These are phyloP conservation scores for Stomatorhinus walkeri DNA, from an alignment of 2,797 vertebrate genomes.

Conservation along the genomic window DNA sequence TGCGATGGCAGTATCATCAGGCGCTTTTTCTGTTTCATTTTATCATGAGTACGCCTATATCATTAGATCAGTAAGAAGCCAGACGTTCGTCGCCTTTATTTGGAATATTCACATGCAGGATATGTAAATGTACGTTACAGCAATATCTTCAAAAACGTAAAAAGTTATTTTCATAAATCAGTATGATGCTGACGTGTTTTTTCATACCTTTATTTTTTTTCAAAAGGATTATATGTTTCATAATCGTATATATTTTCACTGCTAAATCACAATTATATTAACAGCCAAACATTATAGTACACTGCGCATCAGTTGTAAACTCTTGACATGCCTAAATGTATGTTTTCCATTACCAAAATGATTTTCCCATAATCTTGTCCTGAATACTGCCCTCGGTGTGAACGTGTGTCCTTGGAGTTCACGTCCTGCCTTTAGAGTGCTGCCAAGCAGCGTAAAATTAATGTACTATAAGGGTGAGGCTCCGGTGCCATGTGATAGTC, in stretches of 20 bases:
- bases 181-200: not conserved
- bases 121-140: not conserved
- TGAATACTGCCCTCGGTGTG: not conserved
- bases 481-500: not conserved
- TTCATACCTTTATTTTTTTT: not conserved
- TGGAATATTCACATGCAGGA: not conserved
- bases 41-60: not conserved
- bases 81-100: not conserved
- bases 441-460: not conserved
- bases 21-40: not conserved
- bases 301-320: not conserved
- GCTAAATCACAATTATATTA: slow-evolving; percentile 5
- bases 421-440: not conserved
- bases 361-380: slow-evolving; percentile 7
- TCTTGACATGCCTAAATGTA: not conserved
- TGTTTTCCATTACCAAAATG: slow-evolving; percentile 8
- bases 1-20: not conserved
- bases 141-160: not conserved
- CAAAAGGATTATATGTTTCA: not conserved
- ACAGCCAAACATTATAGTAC: not conserved
- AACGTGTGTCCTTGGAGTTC: slow-evolving; percentile 4
- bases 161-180: not conserved
- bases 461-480: not conserved
- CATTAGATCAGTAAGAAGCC: not conserved
- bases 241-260: not conserved